Evolutionary conservation across 2,113 vertebrate species (phyloP).

Genomic region (Halichoeres trimaculatus): DNA sequence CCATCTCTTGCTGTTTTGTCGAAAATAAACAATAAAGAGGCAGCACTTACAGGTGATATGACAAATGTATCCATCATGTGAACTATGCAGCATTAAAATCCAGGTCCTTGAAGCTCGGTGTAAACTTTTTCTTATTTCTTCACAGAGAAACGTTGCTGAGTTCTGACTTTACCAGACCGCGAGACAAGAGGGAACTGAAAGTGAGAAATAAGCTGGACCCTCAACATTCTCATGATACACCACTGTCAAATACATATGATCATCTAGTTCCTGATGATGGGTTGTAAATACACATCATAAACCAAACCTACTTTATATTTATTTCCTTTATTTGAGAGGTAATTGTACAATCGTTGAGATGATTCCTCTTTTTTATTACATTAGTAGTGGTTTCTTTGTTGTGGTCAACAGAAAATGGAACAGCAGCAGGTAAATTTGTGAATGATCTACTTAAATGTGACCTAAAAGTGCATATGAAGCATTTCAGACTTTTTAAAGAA

Average conservation of each 20-base stretch:
- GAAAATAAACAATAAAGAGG: conserved; percentile 17
- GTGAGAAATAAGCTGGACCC: conserved; percentile 57
- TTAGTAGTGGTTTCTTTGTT: background rate
- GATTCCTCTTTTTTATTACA: background rate
- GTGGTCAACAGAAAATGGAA: background rate
- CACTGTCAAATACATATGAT: conserved; percentile 43
- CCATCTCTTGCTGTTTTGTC: background rate
- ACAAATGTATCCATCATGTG: conserved; percentile 73
- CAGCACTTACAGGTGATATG: conserved; percentile 70
- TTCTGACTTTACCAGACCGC: conserved; percentile 57
- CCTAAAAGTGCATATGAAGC: background rate
- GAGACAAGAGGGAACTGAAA: conserved; percentile 74
- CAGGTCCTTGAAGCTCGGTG: conserved; percentile 37
- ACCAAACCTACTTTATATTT: background rate
- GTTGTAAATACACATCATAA: background rate
- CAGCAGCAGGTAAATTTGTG: background rate
- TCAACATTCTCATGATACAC: conserved; percentile 39
- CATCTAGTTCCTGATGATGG: conserved; percentile 56
- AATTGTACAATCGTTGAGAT: background rate
- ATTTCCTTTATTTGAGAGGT: conserved; percentile 2
- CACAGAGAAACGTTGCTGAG: conserved; percentile 48
- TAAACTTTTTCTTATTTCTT: conserved; percentile 58
- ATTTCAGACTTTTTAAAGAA: background rate
- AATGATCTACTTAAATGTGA: background rate
- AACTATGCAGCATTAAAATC: conserved; percentile 64